phyloP scores from a whole-genome alignment of 2,888 invertebrate species.

The Agrotis segetum region DNA sequence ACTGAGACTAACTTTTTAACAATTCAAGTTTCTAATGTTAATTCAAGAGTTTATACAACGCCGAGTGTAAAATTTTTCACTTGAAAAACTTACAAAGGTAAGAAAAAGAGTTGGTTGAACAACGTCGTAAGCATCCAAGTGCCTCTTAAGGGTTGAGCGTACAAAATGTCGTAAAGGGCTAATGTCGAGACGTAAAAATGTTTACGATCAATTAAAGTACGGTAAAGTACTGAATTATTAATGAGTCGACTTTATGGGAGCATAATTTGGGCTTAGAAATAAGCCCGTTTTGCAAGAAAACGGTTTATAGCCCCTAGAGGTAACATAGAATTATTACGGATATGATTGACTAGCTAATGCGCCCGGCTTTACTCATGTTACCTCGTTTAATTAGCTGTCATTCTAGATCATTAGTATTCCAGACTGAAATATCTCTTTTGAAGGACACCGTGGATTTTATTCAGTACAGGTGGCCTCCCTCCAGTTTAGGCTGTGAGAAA shows the following conservation, averaged over 20 bases:
- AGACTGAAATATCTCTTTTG: too few species aligned
- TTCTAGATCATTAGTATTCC: too few species aligned
- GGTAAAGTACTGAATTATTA: constrained; percentile 51
- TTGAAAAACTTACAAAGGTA: constrained; percentile 16
- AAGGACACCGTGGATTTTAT: too few species aligned
- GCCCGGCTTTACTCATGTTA: too few species aligned
- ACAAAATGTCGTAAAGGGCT: constrained; percentile 44
- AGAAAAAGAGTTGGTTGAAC: constrained; percentile 31
- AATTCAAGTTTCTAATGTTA: too few species aligned
- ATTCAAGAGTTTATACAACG: background rate
- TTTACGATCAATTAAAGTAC: constrained; percentile 55
- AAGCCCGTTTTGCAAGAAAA: constrained; percentile 11
- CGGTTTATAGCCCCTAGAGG: constrained; percentile 14
- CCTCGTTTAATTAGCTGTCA: too few species aligned
- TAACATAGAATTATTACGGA: background rate
- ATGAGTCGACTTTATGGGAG: constrained; percentile 39
- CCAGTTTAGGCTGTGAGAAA: too few species aligned
- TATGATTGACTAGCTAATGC: too few species aligned
- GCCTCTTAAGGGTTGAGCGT: constrained; percentile 26
- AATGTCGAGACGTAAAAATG: constrained; percentile 53
- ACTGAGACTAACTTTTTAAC: too few species aligned
- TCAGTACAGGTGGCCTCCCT: too few species aligned
- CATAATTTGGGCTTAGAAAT: constrained; percentile 33
- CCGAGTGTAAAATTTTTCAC: background rate
- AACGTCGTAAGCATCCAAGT: constrained; percentile 44